Evolutionary conservation across 2,113 vertebrate genomes (phyloP).

Genomic region (Chaetura pelagica): DNA sequence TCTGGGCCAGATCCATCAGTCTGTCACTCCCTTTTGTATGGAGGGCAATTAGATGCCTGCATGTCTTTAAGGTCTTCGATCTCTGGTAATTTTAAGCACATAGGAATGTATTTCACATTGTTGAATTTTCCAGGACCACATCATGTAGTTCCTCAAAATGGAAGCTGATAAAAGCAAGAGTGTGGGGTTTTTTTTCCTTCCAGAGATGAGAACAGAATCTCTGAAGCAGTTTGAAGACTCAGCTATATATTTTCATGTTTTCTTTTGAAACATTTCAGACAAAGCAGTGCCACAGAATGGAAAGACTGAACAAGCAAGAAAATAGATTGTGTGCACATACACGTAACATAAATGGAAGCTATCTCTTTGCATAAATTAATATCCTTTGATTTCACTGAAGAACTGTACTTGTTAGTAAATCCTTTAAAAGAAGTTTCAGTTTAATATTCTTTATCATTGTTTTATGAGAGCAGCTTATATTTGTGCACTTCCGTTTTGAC

Average conservation of each 20-base stretch:
- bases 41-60: neutral
- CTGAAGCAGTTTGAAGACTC: neutral
- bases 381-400: neutral
- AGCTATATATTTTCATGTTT: neutral
- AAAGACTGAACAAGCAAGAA: neutral
- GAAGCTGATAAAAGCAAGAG: neutral
- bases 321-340: neutral
- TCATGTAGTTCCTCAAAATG: neutral
- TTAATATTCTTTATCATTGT: neutral
- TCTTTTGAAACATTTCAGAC: neutral
- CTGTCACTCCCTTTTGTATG: neutral
- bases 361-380: neutral
- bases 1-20: neutral
- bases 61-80: neutral
- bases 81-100: neutral
- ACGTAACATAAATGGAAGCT: neutral
- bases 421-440: neutral
- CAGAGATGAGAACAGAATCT: neutral
- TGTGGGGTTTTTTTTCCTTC: neutral
- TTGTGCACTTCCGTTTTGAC: neutral
- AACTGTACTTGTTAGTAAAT: neutral
- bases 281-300: neutral
- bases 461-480: neutral
- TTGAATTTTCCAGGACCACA: neutral
- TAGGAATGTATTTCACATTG: neutral